Conservation (phyloP, 2,113 vertebrate species). For the Aspiorhynchus laticeps region DNA sequence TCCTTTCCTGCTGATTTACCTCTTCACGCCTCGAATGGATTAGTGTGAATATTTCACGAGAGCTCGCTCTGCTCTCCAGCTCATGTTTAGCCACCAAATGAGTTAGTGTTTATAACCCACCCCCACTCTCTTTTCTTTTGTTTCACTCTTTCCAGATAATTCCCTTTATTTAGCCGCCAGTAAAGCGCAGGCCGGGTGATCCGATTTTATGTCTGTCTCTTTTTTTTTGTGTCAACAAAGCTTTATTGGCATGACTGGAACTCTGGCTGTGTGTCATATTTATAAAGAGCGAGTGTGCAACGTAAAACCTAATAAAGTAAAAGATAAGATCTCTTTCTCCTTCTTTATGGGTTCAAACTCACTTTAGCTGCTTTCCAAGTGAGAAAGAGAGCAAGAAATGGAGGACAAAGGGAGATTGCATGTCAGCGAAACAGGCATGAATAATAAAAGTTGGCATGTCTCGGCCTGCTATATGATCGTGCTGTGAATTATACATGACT, state of each 20-base stretch:
- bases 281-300: neutral
- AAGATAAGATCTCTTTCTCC: neutral
- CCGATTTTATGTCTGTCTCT: constrained; percentile 7
- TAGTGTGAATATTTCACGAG: constrained; percentile 74
- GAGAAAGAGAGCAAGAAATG: neutral
- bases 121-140: constrained; percentile 65
- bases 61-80: constrained; percentile 64
- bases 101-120: constrained; percentile 69
- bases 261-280: neutral
- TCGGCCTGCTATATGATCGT: constrained; percentile 28
- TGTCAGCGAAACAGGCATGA: constrained; percentile 11
- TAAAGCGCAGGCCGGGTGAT: constrained; percentile 51
- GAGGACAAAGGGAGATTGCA: neutral
- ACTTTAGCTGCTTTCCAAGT: neutral
- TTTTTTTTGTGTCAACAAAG: constrained; percentile 6
- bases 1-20: constrained; percentile 24
- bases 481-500: constrained; percentile 32
- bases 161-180: constrained; percentile 69
- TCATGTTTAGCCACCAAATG: constrained; percentile 66
- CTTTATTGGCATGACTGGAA: constrained; percentile 12
- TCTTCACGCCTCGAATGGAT: constrained; percentile 62
- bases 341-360: neutral
- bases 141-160: constrained; percentile 70
- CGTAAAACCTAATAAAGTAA: neutral
- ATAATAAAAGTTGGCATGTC: constrained; percentile 44